Evolutionary conservation across 2,888 invertebrate genomes (phyloP), one percentile per base, ranked within the genome.

Genomic region (Drosophila sordidula): DNA sequence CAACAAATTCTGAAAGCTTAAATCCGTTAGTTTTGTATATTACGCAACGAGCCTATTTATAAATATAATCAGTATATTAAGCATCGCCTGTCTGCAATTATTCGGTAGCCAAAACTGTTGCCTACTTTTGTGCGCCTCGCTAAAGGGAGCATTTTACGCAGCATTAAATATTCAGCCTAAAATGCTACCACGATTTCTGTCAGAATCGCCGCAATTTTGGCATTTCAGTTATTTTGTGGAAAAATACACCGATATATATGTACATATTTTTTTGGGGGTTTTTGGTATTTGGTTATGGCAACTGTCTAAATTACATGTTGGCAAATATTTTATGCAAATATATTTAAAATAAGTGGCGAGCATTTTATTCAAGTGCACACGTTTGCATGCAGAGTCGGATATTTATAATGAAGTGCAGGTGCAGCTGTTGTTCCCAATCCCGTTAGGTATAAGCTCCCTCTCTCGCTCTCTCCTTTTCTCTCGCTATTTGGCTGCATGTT

Each of bases 371-470:
- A 75, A 75, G 83, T 63, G 67, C 71, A 73, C 62, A 61, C 34
- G 34, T 34, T 34, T 12, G 12, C 34, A 34, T 34, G 26, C 58
- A 39, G 25, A 18, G 18, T 26, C 32, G 45, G n/a, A 39, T 45
- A 49, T 54, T 67, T 80, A 62, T 78, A 82, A 86, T 86, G 68
- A 80, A 80, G 73, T 65, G 45, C 47, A 56, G 71, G 41, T 51
- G 75, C 61, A 56, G 42, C 42, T 45, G 72, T 41, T 65, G 58
- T 44, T 39, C 62, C 41, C 58, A 34, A 59, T 65, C 29, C 39
- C 47, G 45, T 47, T 47, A 14, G 32, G 14, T 42, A 51, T 38
- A 12, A 39, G 26, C 39, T 16, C 16, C 25, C 26, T 11, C 29
- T 41, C 41, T 32, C 5, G 11, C 4, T 12, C 4, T 4, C 41